Base-by-base conservation (phyloP, 2,888 invertebrate species). In the Drosophila planitibia region DNA sequence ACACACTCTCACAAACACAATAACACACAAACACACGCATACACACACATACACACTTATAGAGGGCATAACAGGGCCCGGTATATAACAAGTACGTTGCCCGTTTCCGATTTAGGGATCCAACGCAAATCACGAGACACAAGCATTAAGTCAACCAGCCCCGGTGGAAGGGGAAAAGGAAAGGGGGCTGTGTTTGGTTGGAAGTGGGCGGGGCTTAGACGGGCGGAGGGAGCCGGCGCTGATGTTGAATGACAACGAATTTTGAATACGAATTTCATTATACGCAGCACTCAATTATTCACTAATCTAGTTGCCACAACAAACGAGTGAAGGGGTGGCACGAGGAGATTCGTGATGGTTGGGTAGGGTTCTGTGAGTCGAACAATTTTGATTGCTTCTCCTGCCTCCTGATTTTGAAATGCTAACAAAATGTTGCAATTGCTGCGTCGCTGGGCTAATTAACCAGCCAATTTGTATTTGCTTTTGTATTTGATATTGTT, bases 261-360 rank as follows among this genome's bases (percentile, higher is more conserved):
- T 90, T 87, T 87, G 86, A 87, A 87, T 87, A 87, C 90, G 86
- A 90, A 87, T 87, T 90, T 87, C 89, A 87, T 87, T 90, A 90
- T 78, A 87, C 79, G 72, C 83, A 79, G 81, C 86, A 83, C 89
- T 90, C 86, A 87, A 87, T 87, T 87, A 87, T 87, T 87, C 86
- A 87, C 90, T 90, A 87, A 87, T 87, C 89, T 83, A 85, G 85
- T 82, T 77, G 61, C 64, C 57, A 53, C 62, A 57, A 54, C 28
- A 61, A 49, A 25, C 58, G 22, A 44, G 44, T 14, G 19, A n/a
- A 33, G 35, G 41, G 52, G 22, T 19, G 32, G 35, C 10, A 10
- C 9, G 47, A 9, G 41, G 32, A n/a, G 32, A 22, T 25, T 19
- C 37, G 58, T 10, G 16, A 44, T 28, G 33, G 19, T 12, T 10